These are phyloP conservation scores for Cinclus mexicanus DNA, from an alignment of 2,113 vertebrate genomes.

Conservation along the genomic window DNA sequence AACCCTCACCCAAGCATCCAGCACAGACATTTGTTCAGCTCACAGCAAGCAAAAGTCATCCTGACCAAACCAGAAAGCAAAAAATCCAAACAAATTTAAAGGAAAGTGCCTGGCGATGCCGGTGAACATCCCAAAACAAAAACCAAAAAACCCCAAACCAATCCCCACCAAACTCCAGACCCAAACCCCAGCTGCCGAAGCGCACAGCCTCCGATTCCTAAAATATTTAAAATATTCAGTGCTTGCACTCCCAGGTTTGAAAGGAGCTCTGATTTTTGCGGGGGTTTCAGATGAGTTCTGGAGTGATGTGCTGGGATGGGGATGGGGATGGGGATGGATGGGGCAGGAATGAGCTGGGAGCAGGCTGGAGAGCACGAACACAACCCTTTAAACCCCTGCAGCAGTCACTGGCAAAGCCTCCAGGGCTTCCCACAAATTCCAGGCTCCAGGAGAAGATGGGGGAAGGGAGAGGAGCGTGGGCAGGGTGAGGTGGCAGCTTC, in stretches of 20 bases:
- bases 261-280: background rate
- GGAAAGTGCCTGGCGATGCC: background rate
- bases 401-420: background rate
- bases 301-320: background rate
- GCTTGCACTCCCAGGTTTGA: background rate
- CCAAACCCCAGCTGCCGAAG: background rate
- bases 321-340: background rate
- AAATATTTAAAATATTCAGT: background rate
- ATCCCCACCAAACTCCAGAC: background rate
- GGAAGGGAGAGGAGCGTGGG: background rate
- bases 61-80: background rate
- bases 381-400: background rate
- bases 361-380: background rate
- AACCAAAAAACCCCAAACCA: background rate
- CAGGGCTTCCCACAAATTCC: background rate
- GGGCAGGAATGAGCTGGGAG: background rate
- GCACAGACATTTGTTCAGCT: fast-evolving
- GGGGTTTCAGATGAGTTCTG: background rate
- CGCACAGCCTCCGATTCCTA: fast-evolving
- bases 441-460: too few relatives aligned
- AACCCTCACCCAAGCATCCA: background rate
- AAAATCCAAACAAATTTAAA: background rate
- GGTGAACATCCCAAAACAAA: background rate
- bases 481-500: background rate
- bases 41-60: background rate